Evolutionary conservation across 2,113 vertebrate species (phyloP).

Genomic region (Elephas maximus): DNA sequence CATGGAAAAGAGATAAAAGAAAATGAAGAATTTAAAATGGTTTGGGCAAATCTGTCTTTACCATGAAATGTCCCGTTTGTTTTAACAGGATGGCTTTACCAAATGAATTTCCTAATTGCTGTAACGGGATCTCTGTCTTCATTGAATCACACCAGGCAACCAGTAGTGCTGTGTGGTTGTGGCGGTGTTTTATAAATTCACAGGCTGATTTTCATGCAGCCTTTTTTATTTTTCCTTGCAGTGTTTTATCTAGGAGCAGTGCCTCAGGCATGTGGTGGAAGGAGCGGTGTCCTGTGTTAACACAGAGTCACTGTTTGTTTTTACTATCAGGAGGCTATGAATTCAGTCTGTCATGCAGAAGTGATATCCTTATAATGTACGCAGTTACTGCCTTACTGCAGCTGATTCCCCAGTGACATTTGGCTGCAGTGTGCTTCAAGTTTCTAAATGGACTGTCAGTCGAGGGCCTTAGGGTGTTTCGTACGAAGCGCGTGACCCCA

Average conservation of each 20-base stretch:
- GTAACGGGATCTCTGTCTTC: neutral
- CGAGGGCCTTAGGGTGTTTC: slow-evolving; percentile 53
- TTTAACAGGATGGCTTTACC: neutral
- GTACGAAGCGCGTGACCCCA: neutral
- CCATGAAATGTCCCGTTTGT: neutral
- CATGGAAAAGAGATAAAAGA: neutral
- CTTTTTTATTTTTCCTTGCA: slow-evolving; percentile 62
- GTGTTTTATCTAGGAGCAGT: slow-evolving; percentile 34
- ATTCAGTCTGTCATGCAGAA: slow-evolving; percentile 79
- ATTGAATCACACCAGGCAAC: neutral
- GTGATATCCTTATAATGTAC: slow-evolving; percentile 67
- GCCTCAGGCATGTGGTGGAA: slow-evolving; percentile 77
- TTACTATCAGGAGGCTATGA: slow-evolving; percentile 74
- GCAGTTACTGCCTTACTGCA: slow-evolving; percentile 64
- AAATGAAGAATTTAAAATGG: neutral
- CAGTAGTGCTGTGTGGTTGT: neutral
- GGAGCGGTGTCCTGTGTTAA: slow-evolving; percentile 74
- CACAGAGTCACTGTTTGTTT: slow-evolving; percentile 82
- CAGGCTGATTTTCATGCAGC: slow-evolving; percentile 33
- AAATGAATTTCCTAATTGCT: neutral
- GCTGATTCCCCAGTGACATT: slow-evolving; percentile 72
- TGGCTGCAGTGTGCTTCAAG: slow-evolving; percentile 76
- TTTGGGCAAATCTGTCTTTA: neutral
- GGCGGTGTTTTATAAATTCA: slow-evolving; percentile 39
- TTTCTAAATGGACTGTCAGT: slow-evolving; percentile 70